Conservation (phyloP, 2,113 vertebrate genomes). For the Myrmecobius fasciatus region DNA sequence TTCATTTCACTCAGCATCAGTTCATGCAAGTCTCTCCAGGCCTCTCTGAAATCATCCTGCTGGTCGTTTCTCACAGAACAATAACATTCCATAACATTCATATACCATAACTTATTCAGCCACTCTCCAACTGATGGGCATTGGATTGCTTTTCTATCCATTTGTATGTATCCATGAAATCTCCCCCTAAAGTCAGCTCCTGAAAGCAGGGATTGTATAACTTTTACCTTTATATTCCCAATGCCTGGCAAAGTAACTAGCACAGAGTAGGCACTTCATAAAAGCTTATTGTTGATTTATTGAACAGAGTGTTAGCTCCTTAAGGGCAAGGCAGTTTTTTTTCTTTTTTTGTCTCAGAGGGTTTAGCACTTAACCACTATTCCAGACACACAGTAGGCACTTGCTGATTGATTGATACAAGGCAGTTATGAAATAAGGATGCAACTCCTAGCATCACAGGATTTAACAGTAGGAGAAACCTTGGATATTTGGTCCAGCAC, state of each 20-base stretch:
- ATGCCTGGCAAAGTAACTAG: neutral
- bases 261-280: neutral
- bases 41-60: no score
- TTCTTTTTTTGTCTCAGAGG: neutral
- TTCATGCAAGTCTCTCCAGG: no score
- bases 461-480: neutral
- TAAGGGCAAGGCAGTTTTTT: neutral
- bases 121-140: no score
- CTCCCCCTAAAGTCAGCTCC: neutral
- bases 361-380: neutral
- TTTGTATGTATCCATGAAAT: fast-evolving
- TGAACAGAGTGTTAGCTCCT: neutral
- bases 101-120: no score
- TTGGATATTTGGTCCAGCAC: neutral
- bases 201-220: neutral
- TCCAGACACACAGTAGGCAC: neutral
- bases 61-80: no score
- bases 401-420: conserved; percentile 10
- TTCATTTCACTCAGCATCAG: no score
- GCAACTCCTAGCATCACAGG: no score
- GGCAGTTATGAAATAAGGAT: neutral
- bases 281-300: neutral
- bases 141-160: neutral
- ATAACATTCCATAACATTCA: no score
- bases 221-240: no score